These are phyloP conservation scores for Apis cerana DNA, from an alignment of 1,140 invertebrate species.

Conservation along the genomic window DNA sequence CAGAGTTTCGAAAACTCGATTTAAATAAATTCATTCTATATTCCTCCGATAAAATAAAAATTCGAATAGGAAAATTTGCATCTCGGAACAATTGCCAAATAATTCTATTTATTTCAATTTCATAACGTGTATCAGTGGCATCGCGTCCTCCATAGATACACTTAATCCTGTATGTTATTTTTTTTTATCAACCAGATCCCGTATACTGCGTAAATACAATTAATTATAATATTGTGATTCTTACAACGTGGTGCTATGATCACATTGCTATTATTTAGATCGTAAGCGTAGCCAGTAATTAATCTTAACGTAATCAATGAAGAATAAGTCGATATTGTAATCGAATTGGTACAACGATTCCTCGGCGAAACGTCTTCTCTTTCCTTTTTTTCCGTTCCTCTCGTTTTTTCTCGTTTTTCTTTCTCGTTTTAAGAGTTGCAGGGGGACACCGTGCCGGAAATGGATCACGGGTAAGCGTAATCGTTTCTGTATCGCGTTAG, in stretches of 20 bases:
- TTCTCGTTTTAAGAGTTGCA: not conserved
- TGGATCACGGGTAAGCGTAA: slow-evolving; percentile 4
- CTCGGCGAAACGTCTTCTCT: not conserved
- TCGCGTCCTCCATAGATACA: not conserved
- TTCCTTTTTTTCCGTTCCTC: not conserved
- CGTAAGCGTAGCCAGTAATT: slow-evolving; percentile 15
- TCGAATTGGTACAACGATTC: not conserved
- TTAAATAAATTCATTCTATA: no score
- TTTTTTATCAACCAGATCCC: not conserved
- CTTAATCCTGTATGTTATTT: slow-evolving; percentile 23
- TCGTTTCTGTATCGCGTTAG: slow-evolving; percentile 42
- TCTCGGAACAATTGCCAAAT: not conserved
- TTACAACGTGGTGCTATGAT: slow-evolving; percentile 17
- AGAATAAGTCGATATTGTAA: not conserved
- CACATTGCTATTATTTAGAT: slow-evolving; percentile 15
- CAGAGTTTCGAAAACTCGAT: no score
- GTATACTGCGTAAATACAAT: not conserved
- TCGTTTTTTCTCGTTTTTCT: no score
- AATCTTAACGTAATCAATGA: slow-evolving; percentile 21
- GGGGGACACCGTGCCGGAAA: not conserved
- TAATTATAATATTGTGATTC: slow-evolving; percentile 32
- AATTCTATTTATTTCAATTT: not conserved
- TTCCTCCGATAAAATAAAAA: not conserved
- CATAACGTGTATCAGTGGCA: not conserved
- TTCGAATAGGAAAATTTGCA: not conserved